Conservation (phyloP, 1,140 invertebrate genomes). For the Lasioglossum baleicum region DNA sequence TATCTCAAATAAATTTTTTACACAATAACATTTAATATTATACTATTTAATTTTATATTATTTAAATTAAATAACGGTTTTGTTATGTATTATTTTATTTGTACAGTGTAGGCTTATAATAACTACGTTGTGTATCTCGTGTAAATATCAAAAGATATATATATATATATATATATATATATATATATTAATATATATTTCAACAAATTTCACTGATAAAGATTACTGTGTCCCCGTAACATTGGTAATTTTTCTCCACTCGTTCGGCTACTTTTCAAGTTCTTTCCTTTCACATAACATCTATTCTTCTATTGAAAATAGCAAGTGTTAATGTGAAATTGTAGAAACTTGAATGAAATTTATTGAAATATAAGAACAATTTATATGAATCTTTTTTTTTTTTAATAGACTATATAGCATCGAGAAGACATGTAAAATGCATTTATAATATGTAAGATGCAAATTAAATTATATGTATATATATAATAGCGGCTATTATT, state of each 20-base stretch:
- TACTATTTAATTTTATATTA: slow-evolving; percentile 44
- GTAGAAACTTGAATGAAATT: slow-evolving; percentile 20
- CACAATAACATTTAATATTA: slow-evolving; percentile 1
- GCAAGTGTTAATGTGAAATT: neutral
- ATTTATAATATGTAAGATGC: slow-evolving; percentile 59
- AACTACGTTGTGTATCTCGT: slow-evolving; percentile 50
- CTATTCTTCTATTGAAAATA: neutral
- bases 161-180: slow-evolving; percentile 12
- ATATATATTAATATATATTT: slow-evolving; percentile 15
- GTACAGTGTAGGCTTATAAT: slow-evolving; percentile 53
- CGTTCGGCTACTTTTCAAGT: neutral
- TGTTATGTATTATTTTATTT: slow-evolving; percentile 39
- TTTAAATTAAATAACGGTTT: slow-evolving; percentile 48
- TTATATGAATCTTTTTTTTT: slow-evolving; percentile 19
- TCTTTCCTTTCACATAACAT: neutral
- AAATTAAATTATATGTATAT: slow-evolving; percentile 60
- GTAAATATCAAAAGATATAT: slow-evolving; percentile 45
- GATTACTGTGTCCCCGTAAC: slow-evolving; percentile 11
- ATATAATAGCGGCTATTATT: slow-evolving; percentile 40
- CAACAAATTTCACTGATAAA: slow-evolving; percentile 32
- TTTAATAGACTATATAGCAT: slow-evolving; percentile 43
- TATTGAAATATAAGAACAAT: slow-evolving; percentile 26
- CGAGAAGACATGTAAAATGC: slow-evolving; percentile 48
- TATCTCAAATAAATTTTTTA: slow-evolving; percentile 3
- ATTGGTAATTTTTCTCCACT: neutral